Evolutionary conservation across 2,113 vertebrate species (phyloP), one percentile per base, ranked within the genome.

Genomic region (Gallinago paraguaiae): DNA sequence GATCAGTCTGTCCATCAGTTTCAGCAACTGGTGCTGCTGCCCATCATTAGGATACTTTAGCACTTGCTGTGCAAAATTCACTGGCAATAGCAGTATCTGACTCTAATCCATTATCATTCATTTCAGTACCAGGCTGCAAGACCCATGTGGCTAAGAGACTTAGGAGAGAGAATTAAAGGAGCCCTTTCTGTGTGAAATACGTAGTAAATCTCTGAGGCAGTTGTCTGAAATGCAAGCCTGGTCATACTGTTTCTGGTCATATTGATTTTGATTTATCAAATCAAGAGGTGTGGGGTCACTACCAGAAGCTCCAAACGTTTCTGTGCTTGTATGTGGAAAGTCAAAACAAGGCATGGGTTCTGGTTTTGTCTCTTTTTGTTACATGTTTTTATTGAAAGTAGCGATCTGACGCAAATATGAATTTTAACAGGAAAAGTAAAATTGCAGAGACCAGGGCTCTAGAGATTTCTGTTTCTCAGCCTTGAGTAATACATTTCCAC

Each of bases 41-140:
- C 45, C 70, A 27, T 35, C 0, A 0, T 50, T 71, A 25, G 2
- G 30, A n/a, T 20, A 24, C 0, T 0, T 41, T 53, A 75, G 80
- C 39, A 17, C 17, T 50, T 2, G 0, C 17, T 39, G 13, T 37
- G 39, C 17, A 75, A 51, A 84, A 86, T 71, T 64, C 67, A 48
- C 48, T 31, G 48, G 30, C 56, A 70, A 5, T 7, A 57, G 28
- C 60, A 67, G 23, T 13, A 75, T 82, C 56, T 70, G 71, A 41
- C 43, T 82, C 48, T 76, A 5, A 39, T 69, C 51, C 39, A 31
- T 88, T 84, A 20, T 10, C 8, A 78, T 75, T 90, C 22, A 20
- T 54, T 86, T 64, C 68, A 46, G 33, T 75, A 17, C 33, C 43
- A 78, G 79, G 30, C 48, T 90, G 61, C 56, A 95, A 92, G 86